Conservation (phyloP, 2,113 vertebrate genomes). For the Ictalurus furcatus region DNA sequence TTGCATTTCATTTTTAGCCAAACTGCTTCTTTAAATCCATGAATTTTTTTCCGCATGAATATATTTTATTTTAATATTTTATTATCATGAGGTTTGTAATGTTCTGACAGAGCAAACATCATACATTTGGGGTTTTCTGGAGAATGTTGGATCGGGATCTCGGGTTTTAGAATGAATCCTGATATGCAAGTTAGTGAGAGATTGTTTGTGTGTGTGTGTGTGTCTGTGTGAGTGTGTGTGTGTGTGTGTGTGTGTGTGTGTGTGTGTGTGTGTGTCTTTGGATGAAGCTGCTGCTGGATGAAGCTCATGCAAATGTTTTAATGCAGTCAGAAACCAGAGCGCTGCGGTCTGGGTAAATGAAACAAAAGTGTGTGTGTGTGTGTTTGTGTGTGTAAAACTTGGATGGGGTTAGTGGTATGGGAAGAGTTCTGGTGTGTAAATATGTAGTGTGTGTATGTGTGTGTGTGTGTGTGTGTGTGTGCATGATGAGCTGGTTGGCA, state of each 20-base stretch:
- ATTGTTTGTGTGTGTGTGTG: neutral
- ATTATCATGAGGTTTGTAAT: neutral
- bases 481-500: constrained; percentile 31
- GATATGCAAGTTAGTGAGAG: neutral
- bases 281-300: constrained; percentile 11
- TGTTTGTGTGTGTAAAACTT: neutral
- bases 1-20: neutral
- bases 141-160: neutral
- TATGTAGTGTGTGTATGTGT: constrained; percentile 3
- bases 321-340: constrained; percentile 32
- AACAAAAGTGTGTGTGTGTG: constrained; percentile 25
- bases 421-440: constrained; percentile 49
- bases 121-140: neutral
- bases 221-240: neutral
- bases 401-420: constrained; percentile 43
- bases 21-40: constrained; percentile 15
- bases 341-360: constrained; percentile 37
- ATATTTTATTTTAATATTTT: neutral
- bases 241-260: neutral
- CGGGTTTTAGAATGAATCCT: neutral
- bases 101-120: neutral
- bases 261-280: neutral
- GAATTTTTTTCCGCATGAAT: neutral
- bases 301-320: constrained; percentile 34
- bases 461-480: constrained; percentile 8